These are phyloP conservation scores for Siphamia tubifer DNA, from an alignment of 2,113 vertebrate species.

Conservation along the genomic window DNA sequence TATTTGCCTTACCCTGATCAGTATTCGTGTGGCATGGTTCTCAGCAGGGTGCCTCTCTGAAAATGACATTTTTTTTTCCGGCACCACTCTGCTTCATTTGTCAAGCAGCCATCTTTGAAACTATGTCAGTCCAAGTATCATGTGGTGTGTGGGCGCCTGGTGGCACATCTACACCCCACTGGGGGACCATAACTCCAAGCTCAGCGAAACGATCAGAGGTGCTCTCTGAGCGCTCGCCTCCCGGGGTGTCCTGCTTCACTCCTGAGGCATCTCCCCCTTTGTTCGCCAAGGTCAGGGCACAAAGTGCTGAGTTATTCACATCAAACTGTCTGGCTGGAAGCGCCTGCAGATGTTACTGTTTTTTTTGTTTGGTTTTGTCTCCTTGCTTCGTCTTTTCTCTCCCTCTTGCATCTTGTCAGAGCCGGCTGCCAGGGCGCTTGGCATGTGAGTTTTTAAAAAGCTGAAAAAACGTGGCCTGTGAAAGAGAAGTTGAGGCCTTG, in stretches of 20 bases:
- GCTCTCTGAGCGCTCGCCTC: constrained; percentile 79
- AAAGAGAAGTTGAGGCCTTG: constrained; percentile 74
- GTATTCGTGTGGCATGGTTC: constrained; percentile 52
- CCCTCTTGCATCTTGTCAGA: constrained; percentile 62
- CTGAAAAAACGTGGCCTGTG: constrained; percentile 71
- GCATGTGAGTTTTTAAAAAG: constrained; percentile 73
- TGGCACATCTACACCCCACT: constrained; percentile 61
- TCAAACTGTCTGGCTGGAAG: constrained; percentile 81
- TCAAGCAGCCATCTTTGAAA: constrained; percentile 69
- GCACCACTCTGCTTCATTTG: constrained; percentile 52
- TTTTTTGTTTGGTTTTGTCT: constrained; percentile 77
- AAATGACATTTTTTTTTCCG: constrained; percentile 70
- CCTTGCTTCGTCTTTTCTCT: constrained; percentile 42
- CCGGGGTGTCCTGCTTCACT: constrained; percentile 77
- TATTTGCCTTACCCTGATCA: constrained; percentile 66
- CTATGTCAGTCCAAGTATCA: constrained; percentile 68
- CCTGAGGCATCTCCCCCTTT: constrained; percentile 82
- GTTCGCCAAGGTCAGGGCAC: constrained; percentile 86
- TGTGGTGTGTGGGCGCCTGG: constrained; percentile 58
- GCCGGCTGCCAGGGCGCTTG: constrained; percentile 72
- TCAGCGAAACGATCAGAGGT: constrained; percentile 63
- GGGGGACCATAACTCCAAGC: constrained; percentile 77
- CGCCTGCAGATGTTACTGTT: constrained; percentile 87
- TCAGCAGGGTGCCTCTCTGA: constrained; percentile 36
- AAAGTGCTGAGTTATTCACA: constrained; percentile 90